Conservation (phyloP, 2,888 invertebrate species). For the Eumerus sabulonum region DNA sequence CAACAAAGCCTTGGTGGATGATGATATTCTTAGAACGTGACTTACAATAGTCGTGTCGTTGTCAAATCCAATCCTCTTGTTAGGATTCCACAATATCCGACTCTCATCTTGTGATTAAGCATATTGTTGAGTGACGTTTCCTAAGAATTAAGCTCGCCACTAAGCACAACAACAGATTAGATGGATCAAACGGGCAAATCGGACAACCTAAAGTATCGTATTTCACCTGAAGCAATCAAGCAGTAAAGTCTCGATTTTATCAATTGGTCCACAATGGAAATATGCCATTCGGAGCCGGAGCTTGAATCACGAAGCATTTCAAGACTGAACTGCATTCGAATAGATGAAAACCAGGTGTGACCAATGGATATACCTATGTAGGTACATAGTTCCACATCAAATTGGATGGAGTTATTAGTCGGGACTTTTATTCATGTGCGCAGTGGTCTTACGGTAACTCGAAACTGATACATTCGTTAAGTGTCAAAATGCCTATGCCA, state of each 20-base stretch:
- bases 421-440: too few relatives aligned
- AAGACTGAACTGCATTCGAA: too few relatives aligned
- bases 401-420: too few relatives aligned
- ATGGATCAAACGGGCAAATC: constrained; percentile 5
- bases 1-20: constrained; percentile 22
- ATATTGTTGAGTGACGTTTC: constrained; percentile 40
- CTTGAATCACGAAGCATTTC: too few relatives aligned
- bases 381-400: too few relatives aligned
- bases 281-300: too few relatives aligned
- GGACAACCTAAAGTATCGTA: constrained; percentile 37
- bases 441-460: too few relatives aligned
- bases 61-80: constrained; percentile 24
- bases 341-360: too few relatives aligned
- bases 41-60: constrained; percentile 31
- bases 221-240: constrained; percentile 41
- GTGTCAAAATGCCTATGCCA: neutral
- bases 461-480: too few relatives aligned
- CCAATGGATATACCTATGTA: too few relatives aligned
- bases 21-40: constrained; percentile 56
- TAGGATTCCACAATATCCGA: constrained; percentile 12
- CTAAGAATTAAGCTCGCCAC: constrained; percentile 56
- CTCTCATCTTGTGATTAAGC: constrained; percentile 29
- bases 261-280: neutral
- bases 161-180: constrained; percentile 48
- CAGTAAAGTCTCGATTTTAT: neutral